Conservation (phyloP, 2,797 vertebrate species). For the Acanthis flammea region DNA sequence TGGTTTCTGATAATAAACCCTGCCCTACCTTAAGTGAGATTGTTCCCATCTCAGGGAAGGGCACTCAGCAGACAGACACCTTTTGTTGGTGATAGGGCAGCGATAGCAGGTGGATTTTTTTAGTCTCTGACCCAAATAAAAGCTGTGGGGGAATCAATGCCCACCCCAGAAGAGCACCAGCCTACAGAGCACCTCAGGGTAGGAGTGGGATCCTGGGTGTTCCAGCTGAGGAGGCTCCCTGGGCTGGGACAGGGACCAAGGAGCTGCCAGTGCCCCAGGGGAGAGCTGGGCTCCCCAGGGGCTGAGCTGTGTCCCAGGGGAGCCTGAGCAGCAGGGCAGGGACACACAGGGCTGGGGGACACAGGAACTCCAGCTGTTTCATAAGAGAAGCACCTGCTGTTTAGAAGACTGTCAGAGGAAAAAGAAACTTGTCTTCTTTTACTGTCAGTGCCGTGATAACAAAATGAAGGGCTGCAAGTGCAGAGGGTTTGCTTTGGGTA, state of each 20-base stretch:
- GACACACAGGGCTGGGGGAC: neutral
- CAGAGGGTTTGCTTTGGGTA: neutral
- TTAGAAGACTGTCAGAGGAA: constrained; percentile 32
- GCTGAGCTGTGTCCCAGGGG: neutral
- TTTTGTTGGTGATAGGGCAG: neutral
- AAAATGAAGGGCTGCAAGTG: constrained; percentile 20
- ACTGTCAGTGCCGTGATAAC: neutral
- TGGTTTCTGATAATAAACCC: constrained; percentile 20
- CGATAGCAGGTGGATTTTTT: neutral
- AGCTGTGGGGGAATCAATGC: neutral
- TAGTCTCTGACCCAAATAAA: neutral
- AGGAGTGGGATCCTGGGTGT: no score
- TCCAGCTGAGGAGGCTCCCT: neutral
- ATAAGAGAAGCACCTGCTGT: constrained; percentile 55
- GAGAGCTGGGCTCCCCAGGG: neutral
- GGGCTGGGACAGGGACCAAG: neutral
- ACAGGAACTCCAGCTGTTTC: constrained; percentile 56
- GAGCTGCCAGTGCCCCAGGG: neutral
- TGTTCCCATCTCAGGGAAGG: neutral
- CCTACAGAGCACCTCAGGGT: neutral
- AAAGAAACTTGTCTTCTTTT: constrained; percentile 9
- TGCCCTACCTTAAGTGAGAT: neutral
- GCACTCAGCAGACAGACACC: neutral
- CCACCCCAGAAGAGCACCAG: neutral
- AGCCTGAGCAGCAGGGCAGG: accelerated